Conservation (phyloP, 2,888 invertebrate genomes). For the Drosophila lacicola region DNA sequence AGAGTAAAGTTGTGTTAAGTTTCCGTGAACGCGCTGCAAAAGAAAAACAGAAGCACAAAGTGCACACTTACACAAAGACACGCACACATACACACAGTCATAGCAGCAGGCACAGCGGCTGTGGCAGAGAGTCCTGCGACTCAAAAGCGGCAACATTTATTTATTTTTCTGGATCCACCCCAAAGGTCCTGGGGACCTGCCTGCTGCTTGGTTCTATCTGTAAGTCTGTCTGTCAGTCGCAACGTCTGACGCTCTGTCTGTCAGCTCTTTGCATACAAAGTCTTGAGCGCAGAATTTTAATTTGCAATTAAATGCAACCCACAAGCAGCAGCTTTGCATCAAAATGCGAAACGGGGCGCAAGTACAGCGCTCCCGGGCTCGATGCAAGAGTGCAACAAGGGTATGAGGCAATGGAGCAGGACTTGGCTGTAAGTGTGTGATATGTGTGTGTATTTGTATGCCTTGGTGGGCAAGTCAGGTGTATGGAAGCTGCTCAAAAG, state of each 20-base stretch:
- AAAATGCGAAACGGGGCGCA: constrained; percentile 62
- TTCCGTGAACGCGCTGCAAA: constrained; percentile 58
- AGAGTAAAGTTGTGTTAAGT: constrained; percentile 80
- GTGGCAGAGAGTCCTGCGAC: constrained; percentile 30
- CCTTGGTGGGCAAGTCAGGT: constrained; percentile 39
- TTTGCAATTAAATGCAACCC: constrained; percentile 83
- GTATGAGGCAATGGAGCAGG: constrained; percentile 3
- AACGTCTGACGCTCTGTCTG: constrained; percentile 47
- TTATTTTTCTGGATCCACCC: constrained; percentile 70
- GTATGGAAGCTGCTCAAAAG: constrained; percentile 26
- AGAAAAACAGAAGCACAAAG: constrained; percentile 71
- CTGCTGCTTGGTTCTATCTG: constrained; percentile 25
- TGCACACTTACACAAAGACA: constrained; percentile 31
- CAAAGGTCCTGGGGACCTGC: constrained; percentile 52
- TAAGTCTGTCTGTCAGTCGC: constrained; percentile 27
- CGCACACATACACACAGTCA: not conserved
- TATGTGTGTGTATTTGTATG: not conserved
- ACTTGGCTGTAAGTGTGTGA: constrained; percentile 3
- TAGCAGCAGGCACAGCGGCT: not conserved
- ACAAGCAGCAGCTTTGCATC: constrained; percentile 77
- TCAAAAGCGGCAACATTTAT: constrained; percentile 72
- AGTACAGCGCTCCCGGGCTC: constrained; percentile 35
- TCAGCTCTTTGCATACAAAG: constrained; percentile 68
- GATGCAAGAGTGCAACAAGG: not conserved
- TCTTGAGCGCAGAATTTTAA: constrained; percentile 83